Conservation (phyloP, 2,797 vertebrate species). For the Thunnus albacares region DNA sequence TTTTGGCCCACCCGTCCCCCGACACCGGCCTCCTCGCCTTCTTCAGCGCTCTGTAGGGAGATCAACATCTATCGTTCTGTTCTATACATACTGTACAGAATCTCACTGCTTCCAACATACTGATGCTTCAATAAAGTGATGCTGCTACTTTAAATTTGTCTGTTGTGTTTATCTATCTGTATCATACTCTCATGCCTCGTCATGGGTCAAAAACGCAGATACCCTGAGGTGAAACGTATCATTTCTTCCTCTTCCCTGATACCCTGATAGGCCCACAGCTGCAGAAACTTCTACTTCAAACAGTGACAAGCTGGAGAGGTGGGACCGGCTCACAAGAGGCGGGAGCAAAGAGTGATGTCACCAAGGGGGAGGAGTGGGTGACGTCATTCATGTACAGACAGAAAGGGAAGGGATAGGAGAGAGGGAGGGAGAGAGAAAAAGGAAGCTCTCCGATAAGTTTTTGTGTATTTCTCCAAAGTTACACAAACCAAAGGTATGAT, state of each 20-base stretch:
- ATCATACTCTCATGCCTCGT: background rate
- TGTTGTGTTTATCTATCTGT: slow-evolving; percentile 31
- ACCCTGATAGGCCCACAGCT: background rate
- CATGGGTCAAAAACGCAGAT: background rate
- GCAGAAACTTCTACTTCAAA: slow-evolving; percentile 12
- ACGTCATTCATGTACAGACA: slow-evolving; percentile 73
- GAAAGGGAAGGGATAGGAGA: slow-evolving; percentile 82
- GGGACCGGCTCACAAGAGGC: slow-evolving; percentile 64
- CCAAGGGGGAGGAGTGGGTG: slow-evolving; percentile 77
- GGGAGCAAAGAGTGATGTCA: slow-evolving; percentile 72
- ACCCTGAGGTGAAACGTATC: background rate
- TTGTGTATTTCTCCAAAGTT: slow-evolving; percentile 73
- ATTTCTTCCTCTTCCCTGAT: slow-evolving; percentile 10
- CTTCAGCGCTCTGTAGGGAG: slow-evolving; percentile 82
- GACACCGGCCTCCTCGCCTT: slow-evolving; percentile 86
- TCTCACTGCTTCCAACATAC: background rate
- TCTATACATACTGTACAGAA: slow-evolving; percentile 18
- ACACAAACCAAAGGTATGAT: slow-evolving; percentile 59
- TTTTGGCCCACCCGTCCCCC: slow-evolving; percentile 84
- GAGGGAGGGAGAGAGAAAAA: slow-evolving; percentile 74
- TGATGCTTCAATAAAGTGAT: slow-evolving; percentile 70
- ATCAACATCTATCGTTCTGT: slow-evolving; percentile 17
- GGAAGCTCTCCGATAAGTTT: slow-evolving; percentile 83
- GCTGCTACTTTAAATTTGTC: slow-evolving; percentile 36
- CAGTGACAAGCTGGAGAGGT: slow-evolving; percentile 47